Evolutionary conservation across 2,888 invertebrate species (phyloP).

Genomic region (Synergus gifuensis): DNA sequence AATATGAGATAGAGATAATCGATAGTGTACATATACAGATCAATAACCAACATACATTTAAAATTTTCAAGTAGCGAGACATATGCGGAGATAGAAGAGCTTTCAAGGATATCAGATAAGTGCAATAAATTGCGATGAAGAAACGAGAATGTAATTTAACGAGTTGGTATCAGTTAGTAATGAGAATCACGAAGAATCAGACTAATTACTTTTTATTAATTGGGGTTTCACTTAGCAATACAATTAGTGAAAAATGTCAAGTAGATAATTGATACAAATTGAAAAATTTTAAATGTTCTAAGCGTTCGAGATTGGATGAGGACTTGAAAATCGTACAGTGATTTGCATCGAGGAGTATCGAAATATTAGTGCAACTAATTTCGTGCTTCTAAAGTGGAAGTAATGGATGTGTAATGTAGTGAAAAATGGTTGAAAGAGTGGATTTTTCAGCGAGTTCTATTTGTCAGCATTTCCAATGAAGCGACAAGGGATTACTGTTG

Average conservation of each 20-base stretch:
- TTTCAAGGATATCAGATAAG: conserved; percentile 1
- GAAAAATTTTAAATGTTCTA: background rate
- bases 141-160: background rate
- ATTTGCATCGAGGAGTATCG: background rate
- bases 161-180: background rate
- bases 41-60: background rate
- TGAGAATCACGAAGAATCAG: background rate
- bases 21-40: background rate
- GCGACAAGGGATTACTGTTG: background rate
- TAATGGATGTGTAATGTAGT: conserved; percentile 28
- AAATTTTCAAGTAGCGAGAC: background rate
- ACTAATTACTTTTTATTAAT: background rate
- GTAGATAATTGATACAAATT: too few relatives aligned
- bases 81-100: background rate
- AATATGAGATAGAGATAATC: background rate
- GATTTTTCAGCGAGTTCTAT: background rate
- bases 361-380: background rate
- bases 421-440: conserved; percentile 2
- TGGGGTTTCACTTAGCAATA: background rate
- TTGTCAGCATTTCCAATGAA: conserved; percentile 4
- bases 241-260: background rate
- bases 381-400: conserved; percentile 1
- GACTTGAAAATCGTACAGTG: background rate
- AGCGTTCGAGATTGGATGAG: background rate
- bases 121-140: background rate